These are phyloP conservation scores for Periphyllus acericola DNA, from an alignment of 2,888 invertebrate species.

Conservation along the genomic window DNA sequence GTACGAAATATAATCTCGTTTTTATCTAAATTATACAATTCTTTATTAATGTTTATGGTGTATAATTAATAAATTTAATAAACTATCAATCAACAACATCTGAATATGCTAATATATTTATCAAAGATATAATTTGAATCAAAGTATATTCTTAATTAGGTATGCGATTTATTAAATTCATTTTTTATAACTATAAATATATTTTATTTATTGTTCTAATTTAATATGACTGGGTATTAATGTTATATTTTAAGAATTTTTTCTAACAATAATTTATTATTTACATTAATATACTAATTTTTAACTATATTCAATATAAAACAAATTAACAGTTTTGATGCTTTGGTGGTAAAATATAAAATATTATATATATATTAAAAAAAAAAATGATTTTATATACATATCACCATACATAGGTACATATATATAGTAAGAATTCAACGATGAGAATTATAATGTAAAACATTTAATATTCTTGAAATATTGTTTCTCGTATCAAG, in stretches of 20 bases:
- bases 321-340: no score
- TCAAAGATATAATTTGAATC: background rate
- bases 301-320: no score
- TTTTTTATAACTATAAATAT: background rate
- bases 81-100: background rate
- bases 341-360: background rate
- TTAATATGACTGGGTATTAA: background rate
- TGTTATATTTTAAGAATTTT: background rate
- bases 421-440: background rate
- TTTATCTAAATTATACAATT: background rate
- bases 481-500: background rate
- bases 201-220: background rate
- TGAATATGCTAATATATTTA: background rate
- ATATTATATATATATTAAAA: background rate
- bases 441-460: background rate
- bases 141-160: background rate
- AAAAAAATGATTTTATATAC: no score
- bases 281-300: no score
- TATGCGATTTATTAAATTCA: background rate
- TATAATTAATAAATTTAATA: background rate
- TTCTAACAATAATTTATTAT: no score
- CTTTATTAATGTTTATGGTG: background rate
- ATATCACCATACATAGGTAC: no score
- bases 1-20: background rate
- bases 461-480: background rate